These are phyloP conservation scores for Holacanthella duospinosa DNA, from an alignment of 2,888 invertebrate genomes.

Conservation along the genomic window DNA sequence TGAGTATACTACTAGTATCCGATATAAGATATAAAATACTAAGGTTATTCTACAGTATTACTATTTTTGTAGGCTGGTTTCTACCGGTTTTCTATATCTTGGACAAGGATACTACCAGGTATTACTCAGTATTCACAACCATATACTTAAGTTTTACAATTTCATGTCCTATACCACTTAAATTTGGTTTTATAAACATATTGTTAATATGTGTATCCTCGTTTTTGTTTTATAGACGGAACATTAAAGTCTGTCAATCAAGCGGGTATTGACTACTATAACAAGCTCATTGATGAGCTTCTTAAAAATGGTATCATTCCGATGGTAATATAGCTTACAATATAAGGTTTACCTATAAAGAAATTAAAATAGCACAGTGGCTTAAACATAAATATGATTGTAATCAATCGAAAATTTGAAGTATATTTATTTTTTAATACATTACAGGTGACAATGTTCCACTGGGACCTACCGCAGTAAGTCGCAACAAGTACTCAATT, in stretches of 20 bases:
- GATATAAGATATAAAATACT: too few relatives aligned
- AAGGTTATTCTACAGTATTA: too few relatives aligned
- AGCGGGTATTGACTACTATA: conserved; percentile 64
- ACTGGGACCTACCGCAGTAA: background rate
- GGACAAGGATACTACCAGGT: conserved; percentile 65
- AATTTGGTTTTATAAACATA: too few relatives aligned
- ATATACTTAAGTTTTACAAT: too few relatives aligned
- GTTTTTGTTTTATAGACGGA: too few relatives aligned
- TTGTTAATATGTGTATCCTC: too few relatives aligned
- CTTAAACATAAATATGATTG: too few relatives aligned
- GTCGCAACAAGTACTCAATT: background rate
- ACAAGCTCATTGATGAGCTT: conserved; percentile 60
- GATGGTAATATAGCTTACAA: too few relatives aligned
- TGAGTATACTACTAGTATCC: too few relatives aligned
- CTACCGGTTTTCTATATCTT: conserved; percentile 63
- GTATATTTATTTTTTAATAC: background rate
- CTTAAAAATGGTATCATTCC: conserved; percentile 51
- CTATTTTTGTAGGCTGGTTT: conserved; percentile 41
- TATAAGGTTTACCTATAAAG: too few relatives aligned
- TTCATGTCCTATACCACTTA: too few relatives aligned
- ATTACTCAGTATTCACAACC: too few relatives aligned
- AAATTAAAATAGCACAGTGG: background rate
- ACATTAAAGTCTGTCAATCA: conserved; percentile 54
- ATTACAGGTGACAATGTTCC: conserved; percentile 41
- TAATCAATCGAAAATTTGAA: background rate